Base-by-base conservation (phyloP, 2,888 invertebrate genomes). In the Netelia inedita region DNA sequence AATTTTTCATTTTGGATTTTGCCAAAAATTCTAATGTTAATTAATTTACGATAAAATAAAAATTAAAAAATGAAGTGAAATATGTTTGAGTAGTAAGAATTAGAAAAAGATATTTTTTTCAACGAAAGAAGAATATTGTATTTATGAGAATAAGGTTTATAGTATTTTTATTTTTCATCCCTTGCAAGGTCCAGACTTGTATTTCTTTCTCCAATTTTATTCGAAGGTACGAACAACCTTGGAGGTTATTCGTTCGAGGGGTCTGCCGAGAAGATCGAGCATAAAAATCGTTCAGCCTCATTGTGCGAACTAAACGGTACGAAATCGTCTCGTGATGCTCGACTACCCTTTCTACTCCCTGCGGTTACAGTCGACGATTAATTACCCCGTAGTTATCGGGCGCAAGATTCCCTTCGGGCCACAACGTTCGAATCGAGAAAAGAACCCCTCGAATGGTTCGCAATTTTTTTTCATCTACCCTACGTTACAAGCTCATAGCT, bases 371-470 rank as follows among this genome's bases (percentile, higher is more conserved):
- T 87, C 82, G 82, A 88, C 80, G 83, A 85, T 88, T 89, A 90
- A 90, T 88, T 89, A 88, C 81, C 72, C 59, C 66, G 78, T 90
- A 87, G 90, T 87, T 89, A 90, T 87, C 86, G 87, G 84, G 84
- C 85, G 86, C 86, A 86, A 72, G 43, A 79, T 79, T 79, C 50
- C 46, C 65, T 72, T 53, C 43, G 23, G 35, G 46, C 41, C 16
- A 46, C 46, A 65, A 78, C 61, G 61, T 61, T 41, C 21, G 19
- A 43, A 79, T 63, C 21, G 65, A 55, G 28, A 72, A 73, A 74
- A 43, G 28, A 57, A 57, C 19, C 16, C 10, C 63, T 23, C 68
- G 59, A 19, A 46, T 43, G 35, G 23, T 63, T 57, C 46, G 35
- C 19, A 35, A 46, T 41, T 75, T 50, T 50, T 68, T 2, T 66